phyloP scores from a whole-genome alignment of 2,113 vertebrate genomes.

The Hirundichthys speculiger region DNA sequence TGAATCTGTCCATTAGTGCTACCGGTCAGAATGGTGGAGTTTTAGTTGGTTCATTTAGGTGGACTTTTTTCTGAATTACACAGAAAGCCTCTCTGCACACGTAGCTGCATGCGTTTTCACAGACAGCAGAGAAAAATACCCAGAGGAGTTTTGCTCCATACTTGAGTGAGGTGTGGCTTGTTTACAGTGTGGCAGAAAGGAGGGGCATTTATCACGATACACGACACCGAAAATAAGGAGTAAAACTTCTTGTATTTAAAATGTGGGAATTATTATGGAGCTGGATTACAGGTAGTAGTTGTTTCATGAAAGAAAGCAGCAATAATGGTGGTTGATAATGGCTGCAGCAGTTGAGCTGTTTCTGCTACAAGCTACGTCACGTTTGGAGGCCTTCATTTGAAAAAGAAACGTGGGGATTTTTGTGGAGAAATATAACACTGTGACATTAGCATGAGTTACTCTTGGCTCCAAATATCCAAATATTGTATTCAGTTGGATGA shows the following conservation, averaged over 20 bases:
- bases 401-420: conserved; percentile 10
- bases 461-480: conserved; percentile 22
- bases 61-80: conserved; percentile 23
- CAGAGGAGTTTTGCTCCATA: conserved; percentile 37
- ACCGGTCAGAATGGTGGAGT: conserved; percentile 12
- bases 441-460: conserved; percentile 6
- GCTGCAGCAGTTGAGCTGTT: conserved; percentile 45
- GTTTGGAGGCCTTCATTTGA: background rate
- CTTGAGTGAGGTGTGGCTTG: conserved; percentile 41
- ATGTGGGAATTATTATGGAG: conserved; percentile 34
- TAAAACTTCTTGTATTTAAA: conserved; percentile 30
- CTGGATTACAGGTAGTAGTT: conserved; percentile 63
- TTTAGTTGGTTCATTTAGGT: conserved; percentile 21
- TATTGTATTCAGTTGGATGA: conserved; percentile 36
- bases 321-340: conserved; percentile 11
- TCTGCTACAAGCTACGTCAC: conserved; percentile 21
- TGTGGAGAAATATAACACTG: background rate
- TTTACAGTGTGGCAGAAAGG: conserved; percentile 53
- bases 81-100: conserved; percentile 37
- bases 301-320: conserved; percentile 7
- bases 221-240: conserved; percentile 67
- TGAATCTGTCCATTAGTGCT: conserved; percentile 36
- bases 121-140: conserved; percentile 39
- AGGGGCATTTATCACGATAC: conserved; percentile 62
- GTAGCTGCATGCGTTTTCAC: conserved; percentile 45